Evolutionary conservation across 2,888 invertebrate species (phyloP), one percentile per base, ranked within the genome.

Genomic region (Calameuta pallipes): DNA sequence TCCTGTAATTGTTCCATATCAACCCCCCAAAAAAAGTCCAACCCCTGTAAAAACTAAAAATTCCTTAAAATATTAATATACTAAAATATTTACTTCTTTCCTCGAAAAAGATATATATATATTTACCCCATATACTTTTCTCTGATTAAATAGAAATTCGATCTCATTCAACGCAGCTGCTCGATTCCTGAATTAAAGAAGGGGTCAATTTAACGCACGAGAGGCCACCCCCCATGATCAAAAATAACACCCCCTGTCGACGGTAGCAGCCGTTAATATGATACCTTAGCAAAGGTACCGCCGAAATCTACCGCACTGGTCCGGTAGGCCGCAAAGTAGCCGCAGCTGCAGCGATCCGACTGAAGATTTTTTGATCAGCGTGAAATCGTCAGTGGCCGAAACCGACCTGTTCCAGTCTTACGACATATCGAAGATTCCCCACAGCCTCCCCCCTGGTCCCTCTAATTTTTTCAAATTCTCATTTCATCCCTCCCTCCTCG

Each of bases 131-230:
- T 23, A 6, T 9, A 56, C 23, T 56, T 56, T 56, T 56, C 9
- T 15, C 41, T 23, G 23, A 23, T 23, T 23, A 56, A 56, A 56
- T 56, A 23, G 41, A 56, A 56, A 56, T 56, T 23, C 41, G 41
- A 56, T 56, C 41, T 9, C 9, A 56, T 41, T 9, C 9, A 23
- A 56, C 23, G 41, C 41, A 56, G 41, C 23, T 56, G 41, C 41
- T 56, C 41, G 41, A 56, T 56, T 56, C 41, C 41, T 56, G 23
- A 15, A 6, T 56, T 56, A 15, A 23, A 23, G 6, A 56, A 23
- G 41, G 41, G 41, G 41, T 89, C 89, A 90, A 91, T 91, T 90
- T 90, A 91, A 90, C 91, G 90, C 90, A 90, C 75, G 73, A 76
- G 78, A 75, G 78, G 75, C 73, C 75, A 73, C 78, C 74, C 78